Conservation (phyloP, 1,140 invertebrate genomes). For the Rhopalosiphum padi region DNA sequence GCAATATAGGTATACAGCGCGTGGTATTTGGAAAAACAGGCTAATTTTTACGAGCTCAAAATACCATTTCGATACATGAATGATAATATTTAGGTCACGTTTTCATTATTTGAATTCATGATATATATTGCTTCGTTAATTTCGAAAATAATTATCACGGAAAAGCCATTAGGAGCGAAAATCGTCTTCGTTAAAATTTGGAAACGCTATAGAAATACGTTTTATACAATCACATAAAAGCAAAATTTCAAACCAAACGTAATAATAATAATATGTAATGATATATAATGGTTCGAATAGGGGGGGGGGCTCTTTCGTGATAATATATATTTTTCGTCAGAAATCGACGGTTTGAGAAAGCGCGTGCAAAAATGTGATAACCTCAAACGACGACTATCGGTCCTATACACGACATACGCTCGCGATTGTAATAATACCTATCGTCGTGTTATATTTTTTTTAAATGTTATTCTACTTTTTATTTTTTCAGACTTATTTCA, state of each 20-base stretch:
- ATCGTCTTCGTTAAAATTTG: neutral
- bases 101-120: neutral
- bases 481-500: conserved; percentile 81
- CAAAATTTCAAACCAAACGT: neutral
- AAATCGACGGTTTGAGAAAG: neutral
- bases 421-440: neutral
- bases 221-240: neutral
- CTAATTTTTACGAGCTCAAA: neutral
- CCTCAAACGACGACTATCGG: neutral
- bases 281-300: neutral
- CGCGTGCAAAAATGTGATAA: neutral
- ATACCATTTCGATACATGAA: neutral
- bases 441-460: conserved; percentile 61
- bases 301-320: neutral
- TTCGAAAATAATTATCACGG: neutral
- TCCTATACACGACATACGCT: neutral
- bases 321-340: neutral
- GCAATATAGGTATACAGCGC: neutral
- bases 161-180: neutral
- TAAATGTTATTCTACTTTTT: conserved; percentile 67
- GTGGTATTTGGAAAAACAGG: neutral
- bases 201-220: neutral
- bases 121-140: neutral
- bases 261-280: neutral
- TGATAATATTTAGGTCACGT: neutral